Base-by-base conservation (phyloP, 2,797 vertebrate genomes). In the Coregonus suidteri region DNA sequence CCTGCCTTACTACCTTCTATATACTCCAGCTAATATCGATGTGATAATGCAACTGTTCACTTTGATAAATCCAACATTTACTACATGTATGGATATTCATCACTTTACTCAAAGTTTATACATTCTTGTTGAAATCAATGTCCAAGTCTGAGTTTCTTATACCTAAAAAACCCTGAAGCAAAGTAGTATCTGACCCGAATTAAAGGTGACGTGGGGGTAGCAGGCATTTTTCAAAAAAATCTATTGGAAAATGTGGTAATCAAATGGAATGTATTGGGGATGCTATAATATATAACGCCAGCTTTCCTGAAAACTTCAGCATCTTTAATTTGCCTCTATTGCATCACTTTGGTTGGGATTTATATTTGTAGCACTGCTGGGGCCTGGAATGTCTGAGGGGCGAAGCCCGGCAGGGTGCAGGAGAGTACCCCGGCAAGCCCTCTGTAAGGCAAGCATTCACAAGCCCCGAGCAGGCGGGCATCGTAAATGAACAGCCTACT, bases 401-500 rank as follows among this genome's bases (percentile, higher is more conserved):
- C 30, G 25, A 31, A 67, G 65, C 13, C 67, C 2, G 34, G 15
- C 15, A 37, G 18, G 70, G 41, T 25, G 13, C 9, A 30, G 41
- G 9, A 34, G 20, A 78, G 79, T 81, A 89, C 85, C 66, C 79
- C 14, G 79, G 86, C 82, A 82, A 86, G 88, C 86, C 85, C 66
- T 80, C 75, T 78, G 41, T 47, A 47, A 75, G 77, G 82, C 88
- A 93, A 89, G 91, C 86, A 84, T 84, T 87, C 86, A 89, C 88
- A 90, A 76, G 74, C 74, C 84, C 86, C 80, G 77, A 86, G 82
- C 82, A 92, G 86, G 77, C 78, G 75, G 83, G 88, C 82, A 74
- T 89, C 85, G 86, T 93, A 91, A 94, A 93, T 90, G 73, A 68
- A 71, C 71, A 47, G 41, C 9, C 41, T 87, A 83, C 89, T 93